phyloP scores from a whole-genome alignment of 2,113 vertebrate genomes.

The Actenoides hombroni region DNA sequence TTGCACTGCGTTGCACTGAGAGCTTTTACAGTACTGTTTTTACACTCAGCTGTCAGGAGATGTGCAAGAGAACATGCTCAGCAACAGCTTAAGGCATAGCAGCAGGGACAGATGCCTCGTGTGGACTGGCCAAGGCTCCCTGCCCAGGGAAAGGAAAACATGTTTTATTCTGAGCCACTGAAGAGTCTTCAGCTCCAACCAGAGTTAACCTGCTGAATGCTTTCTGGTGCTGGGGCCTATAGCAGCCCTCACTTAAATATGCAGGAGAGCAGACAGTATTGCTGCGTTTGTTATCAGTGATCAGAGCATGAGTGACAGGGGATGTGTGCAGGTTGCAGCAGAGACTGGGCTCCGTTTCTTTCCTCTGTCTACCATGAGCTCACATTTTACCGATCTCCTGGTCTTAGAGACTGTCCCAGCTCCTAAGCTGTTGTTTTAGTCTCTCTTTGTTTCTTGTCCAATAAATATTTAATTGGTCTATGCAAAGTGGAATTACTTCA shows the following conservation, averaged over 20 bases:
- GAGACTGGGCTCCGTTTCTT: accelerated
- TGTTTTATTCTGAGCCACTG: background rate
- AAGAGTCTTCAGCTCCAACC: background rate
- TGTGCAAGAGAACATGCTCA: accelerated
- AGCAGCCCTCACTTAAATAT: background rate
- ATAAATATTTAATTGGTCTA: background rate
- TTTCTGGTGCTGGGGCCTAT: background rate
- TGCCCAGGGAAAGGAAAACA: background rate
- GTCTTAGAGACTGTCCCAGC: background rate
- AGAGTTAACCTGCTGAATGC: background rate
- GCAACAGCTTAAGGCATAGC: background rate
- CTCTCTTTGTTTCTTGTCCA: background rate
- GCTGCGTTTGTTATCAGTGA: background rate
- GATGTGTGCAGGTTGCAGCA: background rate
- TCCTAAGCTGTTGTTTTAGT: background rate
- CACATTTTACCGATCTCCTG: background rate
- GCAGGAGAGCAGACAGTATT: background rate
- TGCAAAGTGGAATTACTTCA: background rate
- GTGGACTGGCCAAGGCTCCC: background rate
- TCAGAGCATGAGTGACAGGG: background rate
- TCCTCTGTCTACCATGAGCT: background rate
- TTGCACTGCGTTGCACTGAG: background rate
- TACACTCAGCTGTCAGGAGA: accelerated
- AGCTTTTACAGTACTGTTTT: background rate
- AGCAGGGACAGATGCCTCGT: background rate